Base-by-base conservation (phyloP, 1,140 invertebrate species). In the Geopemphigus sp. region DNA sequence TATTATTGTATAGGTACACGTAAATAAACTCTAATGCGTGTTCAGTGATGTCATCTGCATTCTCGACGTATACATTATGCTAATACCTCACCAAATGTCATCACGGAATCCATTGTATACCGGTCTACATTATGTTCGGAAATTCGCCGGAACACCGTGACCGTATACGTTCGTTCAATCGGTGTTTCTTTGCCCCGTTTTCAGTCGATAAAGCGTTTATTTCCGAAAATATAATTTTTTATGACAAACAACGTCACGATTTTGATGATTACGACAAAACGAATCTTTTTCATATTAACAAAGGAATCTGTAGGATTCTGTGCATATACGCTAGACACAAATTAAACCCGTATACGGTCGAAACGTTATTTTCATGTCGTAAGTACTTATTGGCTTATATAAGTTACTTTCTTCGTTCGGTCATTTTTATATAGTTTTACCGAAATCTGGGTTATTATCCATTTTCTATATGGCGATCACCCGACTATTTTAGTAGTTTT, bases 1-100 rank as follows among this genome's bases (percentile, higher is more conserved):
- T 63, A 17, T 32, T 32, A 32, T 45, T 45, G 29, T 66, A 50
- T 50, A 50, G 32, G 29, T 45, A 22, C 14, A 50, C 22, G 12
- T 10, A 15, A 22, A 68, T 66, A 11, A 8, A 50, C 45, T 50
- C 8, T 0, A 68, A 68, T 63, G 22, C 47, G 22, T 68, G 39
- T 50, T 68, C 22, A 68, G 45, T 68, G 66, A 68, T 68, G 66
- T 50, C 66, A 68, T 68, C n/a, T n/a, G 47, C 45, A 68, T 68
- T 24, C 45, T 68, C 22, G 15, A 22, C n/a, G 66, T 50, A 68
- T 68, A 68, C 24, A 50, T 68, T 68, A 68, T 68, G 66, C 15
- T 68, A 68, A 68, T 68, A 50, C 22, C 47, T 15, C 14, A 39
- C 45, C 22, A 68, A 68, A 68, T 50, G 22, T 50, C 66, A 68